A percentile compares a stretch with the other conserved stretches of the same genome.
These are phyloP conservation scores for Prorops nasuta DNA, from an alignment of 1,140 invertebrate genomes.

Conservation along the genomic window DNA sequence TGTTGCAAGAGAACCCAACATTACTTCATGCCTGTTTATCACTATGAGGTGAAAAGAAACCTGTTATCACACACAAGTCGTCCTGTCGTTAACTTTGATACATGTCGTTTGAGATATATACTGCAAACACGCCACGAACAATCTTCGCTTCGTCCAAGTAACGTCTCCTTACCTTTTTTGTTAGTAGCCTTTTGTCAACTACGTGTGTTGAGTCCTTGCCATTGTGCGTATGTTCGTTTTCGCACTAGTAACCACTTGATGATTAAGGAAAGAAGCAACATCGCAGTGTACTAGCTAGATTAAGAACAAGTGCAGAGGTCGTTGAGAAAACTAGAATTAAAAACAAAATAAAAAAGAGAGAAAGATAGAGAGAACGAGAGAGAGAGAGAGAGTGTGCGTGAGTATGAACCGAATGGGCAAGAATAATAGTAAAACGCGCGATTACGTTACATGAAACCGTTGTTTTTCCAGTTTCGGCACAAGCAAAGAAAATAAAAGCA, in stretches of 20 bases:
- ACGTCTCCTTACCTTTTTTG: slow-evolving; percentile 12
- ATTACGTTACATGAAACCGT: slow-evolving; percentile 21
- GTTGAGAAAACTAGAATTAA: slow-evolving; percentile 10
- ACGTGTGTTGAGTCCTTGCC: slow-evolving; percentile 23
- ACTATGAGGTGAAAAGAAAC: too few relatives aligned
- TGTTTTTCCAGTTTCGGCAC: too few relatives aligned
- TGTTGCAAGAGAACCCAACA: too few relatives aligned
- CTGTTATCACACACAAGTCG: too few relatives aligned
- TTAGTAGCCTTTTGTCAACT: slow-evolving; percentile 19
- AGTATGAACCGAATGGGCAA: slow-evolving; percentile 12
- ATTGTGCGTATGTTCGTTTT: slow-evolving; percentile 25
- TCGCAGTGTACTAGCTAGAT: not conserved
- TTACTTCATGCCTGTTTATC: too few relatives aligned
- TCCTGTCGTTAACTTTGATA: not conserved
- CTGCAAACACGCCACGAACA: slow-evolving; percentile 14
- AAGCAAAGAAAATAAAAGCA: not conserved
- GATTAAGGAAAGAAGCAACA: not conserved
- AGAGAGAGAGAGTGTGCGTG: slow-evolving; percentile 13
- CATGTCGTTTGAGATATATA: slow-evolving; percentile 5
- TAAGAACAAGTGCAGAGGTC: not conserved
- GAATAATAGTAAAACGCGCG: slow-evolving; percentile 9
- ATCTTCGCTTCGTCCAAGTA: slow-evolving; percentile 15
- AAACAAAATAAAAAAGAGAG: not conserved
- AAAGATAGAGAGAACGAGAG: slow-evolving; percentile 16
- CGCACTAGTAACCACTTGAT: slow-evolving; percentile 15